Percentiles rank a stretch among this genome's conserved stretches.
phyloP scores from a whole-genome alignment of 1,140 invertebrate genomes.

The Cotesia glomerata region DNA sequence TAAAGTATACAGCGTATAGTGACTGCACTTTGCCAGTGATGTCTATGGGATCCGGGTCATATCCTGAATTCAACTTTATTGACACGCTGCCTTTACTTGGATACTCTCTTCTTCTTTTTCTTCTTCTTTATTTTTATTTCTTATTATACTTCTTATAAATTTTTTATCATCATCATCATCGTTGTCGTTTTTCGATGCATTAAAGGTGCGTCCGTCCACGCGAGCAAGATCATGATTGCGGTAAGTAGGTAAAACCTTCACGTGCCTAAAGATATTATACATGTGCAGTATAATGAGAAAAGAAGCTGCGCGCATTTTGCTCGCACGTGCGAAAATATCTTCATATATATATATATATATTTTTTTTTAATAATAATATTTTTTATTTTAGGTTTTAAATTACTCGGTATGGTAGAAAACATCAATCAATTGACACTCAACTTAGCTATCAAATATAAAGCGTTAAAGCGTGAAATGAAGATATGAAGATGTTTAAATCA shows the following conservation, averaged over 20 bases:
- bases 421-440: neutral
- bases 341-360: neutral
- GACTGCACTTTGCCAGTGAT: constrained; percentile 21
- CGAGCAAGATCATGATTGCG: constrained; percentile 26
- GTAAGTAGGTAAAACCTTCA: constrained; percentile 27
- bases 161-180: neutral
- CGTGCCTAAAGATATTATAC: too few relatives aligned
- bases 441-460: neutral
- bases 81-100: constrained; percentile 20
- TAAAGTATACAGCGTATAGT: constrained; percentile 9
- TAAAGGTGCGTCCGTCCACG: constrained; percentile 12
- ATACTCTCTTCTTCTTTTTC: constrained; percentile 12
- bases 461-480: constrained; percentile 3
- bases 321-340: constrained; percentile 13
- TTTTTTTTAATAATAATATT: neutral
- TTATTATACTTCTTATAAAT: constrained; percentile 14
- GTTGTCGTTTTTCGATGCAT: too few relatives aligned
- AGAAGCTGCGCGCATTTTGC: neutral
- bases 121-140: neutral
- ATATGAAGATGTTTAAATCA: constrained; percentile 37
- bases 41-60: constrained; percentile 51
- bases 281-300: constrained; percentile 5
- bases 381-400: neutral
- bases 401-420: too few relatives aligned
- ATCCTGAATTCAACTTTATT: constrained; percentile 51